phyloP scores from a whole-genome alignment of 2,113 vertebrate species.

The Arenaria interpres region DNA sequence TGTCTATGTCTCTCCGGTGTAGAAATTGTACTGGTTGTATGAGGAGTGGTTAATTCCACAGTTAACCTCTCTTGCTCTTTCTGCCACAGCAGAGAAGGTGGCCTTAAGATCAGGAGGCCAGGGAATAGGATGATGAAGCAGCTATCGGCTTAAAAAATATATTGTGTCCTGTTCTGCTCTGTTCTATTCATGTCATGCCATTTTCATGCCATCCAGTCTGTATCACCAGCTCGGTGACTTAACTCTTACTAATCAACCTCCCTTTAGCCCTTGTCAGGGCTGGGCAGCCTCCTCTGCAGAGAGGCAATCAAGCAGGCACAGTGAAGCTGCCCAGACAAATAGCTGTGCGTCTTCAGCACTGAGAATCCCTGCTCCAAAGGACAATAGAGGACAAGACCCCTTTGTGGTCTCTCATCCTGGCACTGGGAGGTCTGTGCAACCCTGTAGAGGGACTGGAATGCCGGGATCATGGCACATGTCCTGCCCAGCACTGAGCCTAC shows the following conservation, averaged over 20 bases:
- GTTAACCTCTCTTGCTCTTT: constrained; percentile 36
- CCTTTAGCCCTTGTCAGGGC: background rate
- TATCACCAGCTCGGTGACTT: background rate
- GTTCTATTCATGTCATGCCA: background rate
- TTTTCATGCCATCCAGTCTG: background rate
- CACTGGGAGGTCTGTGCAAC: background rate
- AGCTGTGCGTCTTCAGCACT: background rate
- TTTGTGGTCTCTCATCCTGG: accelerated
- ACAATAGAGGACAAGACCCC: background rate
- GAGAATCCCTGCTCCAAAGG: background rate
- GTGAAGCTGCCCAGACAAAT: background rate
- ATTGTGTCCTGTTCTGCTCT: background rate
- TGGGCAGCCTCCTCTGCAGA: background rate
- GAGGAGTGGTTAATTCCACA: constrained; percentile 26
- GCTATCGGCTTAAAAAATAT: background rate
- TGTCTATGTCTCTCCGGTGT: constrained; percentile 1
- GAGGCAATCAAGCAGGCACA: background rate
- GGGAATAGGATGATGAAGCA: constrained; percentile 26
- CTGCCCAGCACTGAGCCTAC: background rate
- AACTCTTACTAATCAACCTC: background rate
- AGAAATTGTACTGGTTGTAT: background rate
- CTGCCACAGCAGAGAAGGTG: background rate
- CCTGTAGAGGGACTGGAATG: background rate
- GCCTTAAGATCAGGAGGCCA: constrained; percentile 5
- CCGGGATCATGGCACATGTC: background rate